Conservation (phyloP, 1,140 invertebrate genomes). For the Tyrophagus putrescentiae region DNA sequence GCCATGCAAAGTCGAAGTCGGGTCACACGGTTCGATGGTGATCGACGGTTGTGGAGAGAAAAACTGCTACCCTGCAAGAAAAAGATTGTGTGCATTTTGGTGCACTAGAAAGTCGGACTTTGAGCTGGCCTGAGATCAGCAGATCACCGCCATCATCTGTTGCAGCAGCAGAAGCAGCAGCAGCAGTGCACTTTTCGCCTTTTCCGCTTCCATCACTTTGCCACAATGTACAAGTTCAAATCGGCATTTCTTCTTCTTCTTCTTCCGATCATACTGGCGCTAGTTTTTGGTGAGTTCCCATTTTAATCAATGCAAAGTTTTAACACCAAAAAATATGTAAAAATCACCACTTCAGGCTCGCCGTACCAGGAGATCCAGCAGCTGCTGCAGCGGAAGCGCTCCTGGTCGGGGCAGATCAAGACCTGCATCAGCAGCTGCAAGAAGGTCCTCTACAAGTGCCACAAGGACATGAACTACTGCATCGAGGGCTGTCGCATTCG, state of each 20-base stretch:
- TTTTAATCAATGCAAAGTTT: neutral
- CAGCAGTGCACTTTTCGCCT: too few relatives aligned
- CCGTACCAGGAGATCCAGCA: neutral
- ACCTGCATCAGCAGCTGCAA: conserved; percentile 1
- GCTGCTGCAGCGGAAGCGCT: neutral
- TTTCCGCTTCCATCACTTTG: neutral
- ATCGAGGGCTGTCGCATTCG: conserved; percentile 17
- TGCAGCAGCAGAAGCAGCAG: neutral
- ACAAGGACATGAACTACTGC: conserved; percentile 17
- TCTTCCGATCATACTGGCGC: neutral
- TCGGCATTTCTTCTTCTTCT: neutral
- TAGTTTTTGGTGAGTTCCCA: neutral
- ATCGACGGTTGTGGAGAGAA: too few relatives aligned
- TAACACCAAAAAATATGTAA: too few relatives aligned
- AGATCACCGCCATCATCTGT: neutral
- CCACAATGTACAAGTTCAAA: neutral
- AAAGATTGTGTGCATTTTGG: neutral
- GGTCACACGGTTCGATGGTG: too few relatives aligned
- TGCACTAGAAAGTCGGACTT: neutral
- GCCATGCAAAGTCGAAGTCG: too few relatives aligned
- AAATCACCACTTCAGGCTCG: too few relatives aligned
- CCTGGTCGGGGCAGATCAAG: conserved; percentile 8
- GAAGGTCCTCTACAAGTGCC: neutral
- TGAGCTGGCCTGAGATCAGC: too few relatives aligned
- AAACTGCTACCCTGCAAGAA: neutral